Evolutionary conservation across 2,113 vertebrate species (phyloP).

Genomic region (Heptranchias perlo): DNA sequence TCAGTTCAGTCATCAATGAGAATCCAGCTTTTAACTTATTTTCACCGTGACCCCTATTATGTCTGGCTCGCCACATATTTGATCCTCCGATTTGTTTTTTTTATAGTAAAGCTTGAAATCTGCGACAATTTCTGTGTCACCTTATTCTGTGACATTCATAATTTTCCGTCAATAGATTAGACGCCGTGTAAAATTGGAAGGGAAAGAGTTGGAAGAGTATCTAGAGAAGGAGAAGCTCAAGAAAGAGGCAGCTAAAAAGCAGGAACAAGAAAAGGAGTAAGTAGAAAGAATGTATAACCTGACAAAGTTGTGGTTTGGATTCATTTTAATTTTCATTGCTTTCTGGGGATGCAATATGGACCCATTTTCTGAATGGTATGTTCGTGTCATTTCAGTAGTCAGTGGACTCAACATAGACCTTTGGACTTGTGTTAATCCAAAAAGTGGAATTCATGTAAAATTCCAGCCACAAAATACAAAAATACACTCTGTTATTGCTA

Average conservation of each 20-base stretch:
- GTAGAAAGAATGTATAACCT: conserved; percentile 44
- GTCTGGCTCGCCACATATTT: neutral
- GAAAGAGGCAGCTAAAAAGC: conserved; percentile 94
- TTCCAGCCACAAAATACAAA: neutral
- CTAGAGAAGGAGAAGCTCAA: conserved; percentile 91
- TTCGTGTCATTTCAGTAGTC: neutral
- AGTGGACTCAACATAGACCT: neutral
- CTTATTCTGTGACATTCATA: neutral
- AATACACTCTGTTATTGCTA: neutral
- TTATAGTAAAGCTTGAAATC: neutral
- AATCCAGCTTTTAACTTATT: neutral
- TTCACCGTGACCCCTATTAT: neutral
- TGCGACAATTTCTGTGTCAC: neutral
- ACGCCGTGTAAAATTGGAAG: conserved; percentile 92
- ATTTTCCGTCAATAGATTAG: conserved; percentile 63
- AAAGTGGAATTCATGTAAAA: neutral
- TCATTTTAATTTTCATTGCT: neutral
- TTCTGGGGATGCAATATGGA: neutral
- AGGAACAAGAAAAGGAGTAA: conserved; percentile 98
- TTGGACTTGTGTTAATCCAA: neutral
- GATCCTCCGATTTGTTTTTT: neutral
- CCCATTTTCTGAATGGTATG: neutral
- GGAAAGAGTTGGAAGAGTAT: conserved; percentile 90
- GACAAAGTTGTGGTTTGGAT: neutral
- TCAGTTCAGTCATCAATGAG: neutral